A percentile compares a stretch with the other conserved stretches of the same genome.
These are phyloP conservation scores for Phocoena sinus DNA, from an alignment of 2,113 vertebrate species.

Conservation along the genomic window DNA sequence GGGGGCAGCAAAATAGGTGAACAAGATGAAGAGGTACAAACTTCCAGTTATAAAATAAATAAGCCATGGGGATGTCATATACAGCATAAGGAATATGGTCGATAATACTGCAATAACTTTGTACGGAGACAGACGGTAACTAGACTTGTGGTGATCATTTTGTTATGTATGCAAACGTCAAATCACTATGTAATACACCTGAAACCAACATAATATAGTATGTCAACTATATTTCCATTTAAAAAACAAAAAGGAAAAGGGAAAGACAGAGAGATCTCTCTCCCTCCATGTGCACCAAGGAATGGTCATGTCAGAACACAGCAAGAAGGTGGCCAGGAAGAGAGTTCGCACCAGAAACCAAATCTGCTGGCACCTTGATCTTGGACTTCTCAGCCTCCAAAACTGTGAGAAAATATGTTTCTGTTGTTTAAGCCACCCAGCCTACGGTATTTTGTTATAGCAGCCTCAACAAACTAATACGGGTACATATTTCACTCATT, in stretches of 20 bases:
- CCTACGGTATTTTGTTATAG: not conserved
- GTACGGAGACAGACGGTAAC: not conserved
- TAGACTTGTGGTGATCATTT: not conserved
- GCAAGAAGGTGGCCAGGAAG: not conserved
- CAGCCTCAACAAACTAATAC: not conserved
- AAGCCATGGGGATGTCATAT: not conserved
- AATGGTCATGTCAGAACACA: not conserved
- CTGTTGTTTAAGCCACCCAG: not conserved
- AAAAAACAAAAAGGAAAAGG: not conserved
- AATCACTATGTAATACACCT: not conserved
- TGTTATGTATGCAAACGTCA: not conserved
- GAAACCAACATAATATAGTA: not conserved
- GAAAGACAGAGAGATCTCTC: not conserved
- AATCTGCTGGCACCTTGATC: not conserved
- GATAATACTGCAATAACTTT: not conserved
- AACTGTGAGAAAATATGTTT: not conserved
- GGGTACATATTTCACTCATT: not conserved
- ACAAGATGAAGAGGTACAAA: not conserved
- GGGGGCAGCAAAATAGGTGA: not conserved
- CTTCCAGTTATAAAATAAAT: not conserved
- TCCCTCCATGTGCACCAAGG: not conserved
- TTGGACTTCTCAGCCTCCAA: not conserved
- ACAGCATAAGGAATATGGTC: not conserved
- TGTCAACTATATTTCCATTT: not conserved
- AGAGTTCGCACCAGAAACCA: not conserved